Base-by-base conservation (phyloP, 2,888 invertebrate species). In the Altica lythri region DNA sequence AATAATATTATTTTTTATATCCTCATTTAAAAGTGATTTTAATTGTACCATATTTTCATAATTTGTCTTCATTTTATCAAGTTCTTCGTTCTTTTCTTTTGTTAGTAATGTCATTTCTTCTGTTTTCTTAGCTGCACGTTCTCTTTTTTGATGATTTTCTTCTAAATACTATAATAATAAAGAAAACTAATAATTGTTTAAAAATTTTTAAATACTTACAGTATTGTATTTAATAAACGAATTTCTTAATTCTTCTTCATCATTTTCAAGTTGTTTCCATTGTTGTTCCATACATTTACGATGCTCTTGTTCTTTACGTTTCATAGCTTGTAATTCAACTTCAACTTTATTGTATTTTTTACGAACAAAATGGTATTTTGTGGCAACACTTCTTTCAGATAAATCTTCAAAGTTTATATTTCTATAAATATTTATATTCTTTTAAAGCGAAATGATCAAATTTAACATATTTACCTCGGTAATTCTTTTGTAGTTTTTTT, bases 101-200 rank as follows among this genome's bases (percentile, higher is more conserved):
- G 14, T 10, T 1, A 19, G 14, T 8, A 27, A 8, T 3, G 9
- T 10, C 19, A n/a, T 19, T 10, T 35, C 30, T 10, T 5, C 12
- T 19, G 14, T 14, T 19, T 49, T 49, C 32, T 37, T 10, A 2
- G 12, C 29, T 12, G 40, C 18, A 4, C 49, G 30, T 25, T 49
- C 27, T 9, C 49, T 18, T 19, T 49, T 49, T 13, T 40, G 30
- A 16, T 49, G 4, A 9, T 49, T 49, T n/a, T 49, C 16, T 9
- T 30, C 40, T 22, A 49, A 22, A 32, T 40, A 49, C 49, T 49
- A 19, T 16, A 19, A 45, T 3, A 5, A 10, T n/a, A 44, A n/a
- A 17, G n/a, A 44, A 44, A 30, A 6, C 8, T 12, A 27, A 27
- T 27, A 9, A 29, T 9, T 16, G 8, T 34, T 1, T 9, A 22